These are phyloP conservation scores for Paracanthobrama guichenoti DNA, from an alignment of 2,113 vertebrate species.

Conservation along the genomic window DNA sequence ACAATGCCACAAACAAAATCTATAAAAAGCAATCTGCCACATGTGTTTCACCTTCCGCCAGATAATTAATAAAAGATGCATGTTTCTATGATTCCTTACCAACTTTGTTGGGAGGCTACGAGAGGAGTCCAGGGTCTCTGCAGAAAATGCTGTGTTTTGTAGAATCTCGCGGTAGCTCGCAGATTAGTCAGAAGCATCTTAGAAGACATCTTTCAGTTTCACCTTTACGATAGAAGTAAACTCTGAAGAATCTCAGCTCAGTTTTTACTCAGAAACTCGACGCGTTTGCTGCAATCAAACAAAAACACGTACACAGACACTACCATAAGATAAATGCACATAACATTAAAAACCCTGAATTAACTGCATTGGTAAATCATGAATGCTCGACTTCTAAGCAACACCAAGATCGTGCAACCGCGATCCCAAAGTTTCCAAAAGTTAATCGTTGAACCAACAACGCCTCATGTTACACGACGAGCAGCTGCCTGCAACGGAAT, in stretches of 20 bases:
- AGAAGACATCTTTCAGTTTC: slow-evolving; percentile 51
- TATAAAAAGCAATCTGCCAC: not conserved
- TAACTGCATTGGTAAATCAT: not conserved
- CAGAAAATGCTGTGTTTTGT: not conserved
- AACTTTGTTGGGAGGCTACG: slow-evolving; percentile 38
- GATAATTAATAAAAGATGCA: not conserved
- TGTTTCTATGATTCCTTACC: slow-evolving; percentile 59
- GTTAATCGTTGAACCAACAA: not conserved
- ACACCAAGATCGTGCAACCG: not conserved
- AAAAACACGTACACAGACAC: not conserved
- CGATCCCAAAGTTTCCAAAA: not conserved
- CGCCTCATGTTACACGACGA: not conserved
- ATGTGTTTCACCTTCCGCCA: not conserved
- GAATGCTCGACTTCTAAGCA: not conserved
- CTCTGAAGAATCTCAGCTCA: not conserved
- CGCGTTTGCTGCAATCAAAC: not conserved
- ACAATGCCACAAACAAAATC: not conserved
- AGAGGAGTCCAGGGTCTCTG: slow-evolving; percentile 44
- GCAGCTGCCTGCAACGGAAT: not conserved
- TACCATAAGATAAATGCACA: not conserved
- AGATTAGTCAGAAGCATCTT: slow-evolving; percentile 44
- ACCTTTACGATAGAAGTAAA: not conserved
- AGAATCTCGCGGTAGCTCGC: slow-evolving; percentile 2
- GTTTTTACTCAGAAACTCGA: not conserved
- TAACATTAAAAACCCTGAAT: not conserved